phyloP scores from a whole-genome alignment of 2,797 vertebrate species.

The Scolopax bukidnonensis region DNA sequence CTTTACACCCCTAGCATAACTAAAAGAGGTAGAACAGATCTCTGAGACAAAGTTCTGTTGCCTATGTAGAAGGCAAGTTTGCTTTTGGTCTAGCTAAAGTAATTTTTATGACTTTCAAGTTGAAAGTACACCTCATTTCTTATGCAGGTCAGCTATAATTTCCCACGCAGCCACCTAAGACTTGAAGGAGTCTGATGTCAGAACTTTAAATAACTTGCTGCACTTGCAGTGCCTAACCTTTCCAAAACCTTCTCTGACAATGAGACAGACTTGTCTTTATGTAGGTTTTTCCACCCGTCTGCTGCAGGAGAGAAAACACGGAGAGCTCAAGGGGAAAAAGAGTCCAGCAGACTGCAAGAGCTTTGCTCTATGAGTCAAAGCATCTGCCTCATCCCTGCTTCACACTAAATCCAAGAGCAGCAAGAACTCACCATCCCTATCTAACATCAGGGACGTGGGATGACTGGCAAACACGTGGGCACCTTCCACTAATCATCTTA shows the following conservation, averaged over 20 bases:
- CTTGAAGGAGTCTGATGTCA: constrained; percentile 5
- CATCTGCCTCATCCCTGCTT: not conserved
- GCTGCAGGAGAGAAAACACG: not conserved
- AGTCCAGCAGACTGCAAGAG: not conserved
- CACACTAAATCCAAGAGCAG: not conserved
- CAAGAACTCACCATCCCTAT: not conserved
- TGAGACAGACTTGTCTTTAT: not conserved
- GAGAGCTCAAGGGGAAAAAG: not conserved
- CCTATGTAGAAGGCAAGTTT: not conserved
- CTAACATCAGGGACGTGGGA: not conserved
- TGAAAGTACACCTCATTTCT: constrained; percentile 25
- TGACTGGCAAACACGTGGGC: not conserved
- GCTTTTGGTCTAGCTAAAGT: not conserved
- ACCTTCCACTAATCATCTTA: not conserved
- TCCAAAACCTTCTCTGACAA: not conserved
- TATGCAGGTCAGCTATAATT: constrained; percentile 52
- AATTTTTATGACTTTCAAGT: not conserved
- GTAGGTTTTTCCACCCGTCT: not conserved
- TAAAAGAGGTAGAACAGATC: not conserved
- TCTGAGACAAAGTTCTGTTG: not conserved
- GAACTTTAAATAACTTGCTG: constrained; percentile 26
- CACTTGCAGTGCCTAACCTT: not conserved
- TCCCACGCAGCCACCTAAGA: not conserved
- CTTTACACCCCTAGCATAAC: not conserved
- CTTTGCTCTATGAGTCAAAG: not conserved